Evolutionary conservation across 2,888 invertebrate genomes (phyloP), one percentile per base, ranked within the genome.

Genomic region (Conomelus anceps): DNA sequence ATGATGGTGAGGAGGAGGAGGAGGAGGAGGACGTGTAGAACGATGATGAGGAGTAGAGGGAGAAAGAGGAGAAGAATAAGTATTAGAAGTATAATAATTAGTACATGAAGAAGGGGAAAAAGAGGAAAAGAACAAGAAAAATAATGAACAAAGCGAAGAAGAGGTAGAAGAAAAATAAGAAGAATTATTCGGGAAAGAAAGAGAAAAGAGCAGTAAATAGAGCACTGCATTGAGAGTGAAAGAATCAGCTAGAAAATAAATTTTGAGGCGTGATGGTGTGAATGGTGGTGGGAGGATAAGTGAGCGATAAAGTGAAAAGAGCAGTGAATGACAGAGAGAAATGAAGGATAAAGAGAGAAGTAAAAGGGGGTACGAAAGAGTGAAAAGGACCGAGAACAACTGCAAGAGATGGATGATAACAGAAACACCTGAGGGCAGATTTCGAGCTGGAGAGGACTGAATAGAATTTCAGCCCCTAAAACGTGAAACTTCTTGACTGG

Each of bases 381-480:
- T 22, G 89, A 23, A 23, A n/a, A 63, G 63, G 88, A 88, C 88
- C 3, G 22, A 88, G 34, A 13, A 23, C 13, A 63, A 84, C 23
- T n/a, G 22, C 13, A 23, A 84, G 26, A 23, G 88, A 29, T 22
- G 24, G 20, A 20, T 34, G 88, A 34, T 29, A 29, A 22, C n/a
- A 87, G 87, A 23, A 22, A 7, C 22, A 87, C 23, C 85, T 22
- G 41, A 84, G 24, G 88, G 88, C 29, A 41, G 23, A 85, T 34
- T 88, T 22, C 24, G 89, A 92, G 89, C 89, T 91, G 91, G 92
- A 92, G 92, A 92, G 91, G 91, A 89, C 91, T 92, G 93, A 34
- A 34, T 34, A 34, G 34, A 34, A 17, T 34, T 34, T 34, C 34
- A 6, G n/a, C n/a, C n/a, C 34, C 17, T 34, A 17, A 34, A 34